Conservation (phyloP, 2,888 invertebrate species). For the Syrphus vitripennis region DNA sequence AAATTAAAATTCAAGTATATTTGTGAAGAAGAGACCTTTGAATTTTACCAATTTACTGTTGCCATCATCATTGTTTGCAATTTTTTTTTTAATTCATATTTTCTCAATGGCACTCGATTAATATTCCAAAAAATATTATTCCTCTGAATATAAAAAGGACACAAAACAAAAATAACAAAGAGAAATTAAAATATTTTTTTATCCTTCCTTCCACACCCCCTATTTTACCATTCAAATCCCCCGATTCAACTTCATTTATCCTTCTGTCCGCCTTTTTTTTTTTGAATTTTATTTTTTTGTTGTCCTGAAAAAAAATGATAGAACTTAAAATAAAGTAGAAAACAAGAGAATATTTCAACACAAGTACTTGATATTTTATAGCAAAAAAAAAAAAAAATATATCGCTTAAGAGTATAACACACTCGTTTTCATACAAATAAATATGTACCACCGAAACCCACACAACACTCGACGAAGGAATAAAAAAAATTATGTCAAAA, state of each 20-base stretch:
- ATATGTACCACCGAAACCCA: background rate
- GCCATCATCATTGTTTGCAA: background rate
- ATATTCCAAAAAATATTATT: slow-evolving; percentile 2
- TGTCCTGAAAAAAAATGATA: background rate
- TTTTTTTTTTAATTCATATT: background rate
- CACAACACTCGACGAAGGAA: background rate
- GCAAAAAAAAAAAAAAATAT: background rate
- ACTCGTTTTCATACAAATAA: background rate
- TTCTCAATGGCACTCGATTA: background rate
- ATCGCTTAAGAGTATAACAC: slow-evolving; percentile 1
- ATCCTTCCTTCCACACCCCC: background rate
- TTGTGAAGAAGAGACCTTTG: background rate
- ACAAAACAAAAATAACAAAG: background rate
- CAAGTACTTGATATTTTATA: background rate
- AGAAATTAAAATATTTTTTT: background rate
- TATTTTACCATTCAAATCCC: background rate
- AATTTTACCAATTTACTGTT: background rate
- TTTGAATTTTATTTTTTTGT: background rate
- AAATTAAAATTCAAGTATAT: background rate
- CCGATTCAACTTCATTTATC: background rate
- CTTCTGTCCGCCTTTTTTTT: background rate
- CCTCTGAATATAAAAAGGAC: background rate
- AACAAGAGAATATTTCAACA: background rate
- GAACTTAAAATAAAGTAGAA: background rate
- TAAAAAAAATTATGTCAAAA: background rate